Evolutionary conservation across 2,888 invertebrate genomes (phyloP).

Genomic region (Aproaerema taeniolella): DNA sequence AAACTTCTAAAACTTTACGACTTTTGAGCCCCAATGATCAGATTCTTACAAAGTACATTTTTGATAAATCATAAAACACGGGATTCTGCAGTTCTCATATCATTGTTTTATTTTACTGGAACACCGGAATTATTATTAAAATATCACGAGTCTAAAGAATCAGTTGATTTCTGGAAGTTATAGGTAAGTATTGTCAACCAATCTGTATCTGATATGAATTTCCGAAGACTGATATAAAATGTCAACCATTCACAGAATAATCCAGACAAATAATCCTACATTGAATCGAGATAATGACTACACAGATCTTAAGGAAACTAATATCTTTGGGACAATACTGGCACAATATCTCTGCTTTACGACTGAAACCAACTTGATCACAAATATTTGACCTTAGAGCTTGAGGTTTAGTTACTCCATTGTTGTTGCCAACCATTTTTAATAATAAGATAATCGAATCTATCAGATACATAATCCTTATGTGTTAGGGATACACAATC

Average conservation of each 20-base stretch:
- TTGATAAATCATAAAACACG: not conserved
- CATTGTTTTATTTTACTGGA: not conserved
- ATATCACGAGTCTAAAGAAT: not conserved
- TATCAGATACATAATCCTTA: no score
- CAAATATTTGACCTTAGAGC: constrained; percentile 65
- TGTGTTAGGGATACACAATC: no score
- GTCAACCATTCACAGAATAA: not conserved
- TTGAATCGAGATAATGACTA: constrained; percentile 33
- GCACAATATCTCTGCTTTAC: constrained; percentile 69
- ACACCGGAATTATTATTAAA: not conserved
- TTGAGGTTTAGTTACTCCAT: no score
- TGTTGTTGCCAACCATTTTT: no score
- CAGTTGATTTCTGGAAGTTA: not conserved
- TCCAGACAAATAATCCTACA: not conserved
- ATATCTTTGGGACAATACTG: constrained; percentile 70
- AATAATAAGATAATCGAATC: no score
- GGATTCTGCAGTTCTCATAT: not conserved
- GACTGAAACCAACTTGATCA: constrained; percentile 32
- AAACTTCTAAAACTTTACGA: constrained; percentile 10
- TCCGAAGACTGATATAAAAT: not conserved
- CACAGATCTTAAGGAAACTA: constrained; percentile 58
- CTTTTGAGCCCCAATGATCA: no score
- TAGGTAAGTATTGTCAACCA: not conserved
- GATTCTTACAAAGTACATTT: not conserved
- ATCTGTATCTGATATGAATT: not conserved